Evolutionary conservation across 2,797 vertebrate genomes (phyloP), one percentile per base, ranked within the genome.

Genomic region (Gallinago stenura): DNA sequence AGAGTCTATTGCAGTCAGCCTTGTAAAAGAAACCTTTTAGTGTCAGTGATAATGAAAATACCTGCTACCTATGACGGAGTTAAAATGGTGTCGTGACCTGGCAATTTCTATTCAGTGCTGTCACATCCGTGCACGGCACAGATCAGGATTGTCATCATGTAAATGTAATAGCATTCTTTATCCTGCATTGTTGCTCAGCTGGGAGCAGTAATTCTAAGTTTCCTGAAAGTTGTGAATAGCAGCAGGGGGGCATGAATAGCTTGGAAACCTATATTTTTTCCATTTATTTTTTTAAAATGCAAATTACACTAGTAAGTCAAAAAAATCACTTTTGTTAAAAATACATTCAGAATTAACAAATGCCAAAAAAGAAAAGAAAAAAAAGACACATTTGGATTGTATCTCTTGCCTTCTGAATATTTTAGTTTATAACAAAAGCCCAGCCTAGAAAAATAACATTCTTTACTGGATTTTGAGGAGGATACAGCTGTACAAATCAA

Each of bases 291-390:
- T 98, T 98, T 98, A 54, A 91, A 98, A 98, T 98, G 98, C 98
- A 98, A 98, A 98, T 98, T 98, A 98, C 98, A 98, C 98, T 98
- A 98, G 97, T 98, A 98, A 98, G 98, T 98, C 97, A 95, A 98
- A 98, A 98, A 98, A 98, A 97, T 98, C 98, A 98, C 97, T 98
- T 97, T 94, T 96, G 98, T 98, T 98, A 98, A 98, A 98, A 98
- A 98, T 98, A 98, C 98, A 98, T 98, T 98, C 98, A 97, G 97
- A 98, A 98, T 98, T 98, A 98, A 98, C 97, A 98, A 98, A 98
- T 94, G 97, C 95, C 91, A 97, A 97, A 97, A 97, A 95, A 96
- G 79, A 93, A 96, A 86, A 92, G 48, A 80, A 93, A 93, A 87
- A 90, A 78, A 96, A 62, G 91, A 97, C 97, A 98, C 95, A 97